Conservation (phyloP, 2,113 vertebrate species). For the Proterorhinus semilunaris region DNA sequence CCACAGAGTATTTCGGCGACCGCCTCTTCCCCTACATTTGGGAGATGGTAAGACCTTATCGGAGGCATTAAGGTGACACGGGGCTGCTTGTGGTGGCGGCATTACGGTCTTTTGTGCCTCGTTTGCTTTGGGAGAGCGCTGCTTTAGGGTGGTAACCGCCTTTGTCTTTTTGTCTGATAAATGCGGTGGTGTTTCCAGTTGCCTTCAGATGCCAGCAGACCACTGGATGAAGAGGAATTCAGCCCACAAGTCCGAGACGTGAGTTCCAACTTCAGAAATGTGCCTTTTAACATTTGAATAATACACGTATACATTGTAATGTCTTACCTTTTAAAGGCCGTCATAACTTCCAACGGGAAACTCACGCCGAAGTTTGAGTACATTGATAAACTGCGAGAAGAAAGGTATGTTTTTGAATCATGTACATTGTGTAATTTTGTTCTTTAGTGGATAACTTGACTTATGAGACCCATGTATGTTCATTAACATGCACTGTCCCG, state of each 20-base stretch:
- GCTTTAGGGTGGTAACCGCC: neutral
- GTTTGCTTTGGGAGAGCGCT: conserved; percentile 27
- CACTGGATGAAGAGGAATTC: conserved; percentile 86
- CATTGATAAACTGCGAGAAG: conserved; percentile 90
- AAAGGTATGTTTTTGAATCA: conserved; percentile 76
- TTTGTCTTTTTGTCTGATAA: neutral
- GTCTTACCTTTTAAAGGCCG: conserved; percentile 79
- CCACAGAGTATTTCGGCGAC: conserved; percentile 97
- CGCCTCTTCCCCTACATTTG: conserved; percentile 92
- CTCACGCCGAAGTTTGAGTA: conserved; percentile 94
- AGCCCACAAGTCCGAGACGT: conserved; percentile 91
- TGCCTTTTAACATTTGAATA: neutral
- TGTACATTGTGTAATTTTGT: neutral
- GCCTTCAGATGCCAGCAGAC: conserved; percentile 85
- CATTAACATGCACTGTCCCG: too few species aligned
- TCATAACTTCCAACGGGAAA: conserved; percentile 93
- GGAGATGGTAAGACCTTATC: conserved; percentile 88
- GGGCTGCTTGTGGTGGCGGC: neutral
- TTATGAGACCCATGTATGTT: neutral
- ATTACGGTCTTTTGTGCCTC: neutral
- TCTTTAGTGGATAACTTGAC: neutral
- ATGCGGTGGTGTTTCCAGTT: conserved; percentile 73
- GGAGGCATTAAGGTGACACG: neutral
- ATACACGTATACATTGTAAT: neutral
- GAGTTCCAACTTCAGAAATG: conserved; percentile 64